Conservation (phyloP, 2,797 vertebrate genomes). For the Luscinia luscinia region DNA sequence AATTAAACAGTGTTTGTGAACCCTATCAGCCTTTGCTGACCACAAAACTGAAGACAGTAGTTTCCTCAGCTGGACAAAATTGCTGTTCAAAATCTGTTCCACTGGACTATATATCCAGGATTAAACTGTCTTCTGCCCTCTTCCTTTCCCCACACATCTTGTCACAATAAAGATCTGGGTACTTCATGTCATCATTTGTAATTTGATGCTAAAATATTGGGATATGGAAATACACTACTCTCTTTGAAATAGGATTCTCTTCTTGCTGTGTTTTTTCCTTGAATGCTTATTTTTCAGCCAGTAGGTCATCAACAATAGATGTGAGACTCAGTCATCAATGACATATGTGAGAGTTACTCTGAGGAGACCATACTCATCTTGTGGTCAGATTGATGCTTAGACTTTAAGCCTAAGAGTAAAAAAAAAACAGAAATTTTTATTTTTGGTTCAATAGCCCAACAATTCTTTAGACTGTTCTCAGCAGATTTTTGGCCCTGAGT, state of each 20-base stretch:
- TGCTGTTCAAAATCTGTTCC: background rate
- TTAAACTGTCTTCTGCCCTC: background rate
- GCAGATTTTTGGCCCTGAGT: conserved; percentile 49
- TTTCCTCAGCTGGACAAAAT: background rate
- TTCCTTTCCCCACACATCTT: background rate
- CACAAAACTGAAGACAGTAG: background rate
- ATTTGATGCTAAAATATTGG: background rate
- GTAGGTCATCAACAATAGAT: background rate
- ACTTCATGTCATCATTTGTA: background rate
- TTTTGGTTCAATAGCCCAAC: background rate
- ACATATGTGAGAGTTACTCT: background rate
- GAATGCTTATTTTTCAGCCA: background rate
- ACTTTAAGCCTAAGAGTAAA: background rate
- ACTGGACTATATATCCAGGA: background rate
- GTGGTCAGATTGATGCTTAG: background rate
- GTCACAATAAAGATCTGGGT: background rate
- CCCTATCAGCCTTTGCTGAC: background rate
- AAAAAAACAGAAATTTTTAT: background rate
- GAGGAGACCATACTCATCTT: background rate
- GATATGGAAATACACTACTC: background rate
- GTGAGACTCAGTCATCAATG: background rate
- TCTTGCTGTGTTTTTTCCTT: background rate
- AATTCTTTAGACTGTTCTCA: conserved; percentile 27
- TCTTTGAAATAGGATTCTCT: background rate
- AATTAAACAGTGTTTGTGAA: background rate